Conservation (phyloP, 2,113 vertebrate genomes). For the Microcebus griseorufus region DNA sequence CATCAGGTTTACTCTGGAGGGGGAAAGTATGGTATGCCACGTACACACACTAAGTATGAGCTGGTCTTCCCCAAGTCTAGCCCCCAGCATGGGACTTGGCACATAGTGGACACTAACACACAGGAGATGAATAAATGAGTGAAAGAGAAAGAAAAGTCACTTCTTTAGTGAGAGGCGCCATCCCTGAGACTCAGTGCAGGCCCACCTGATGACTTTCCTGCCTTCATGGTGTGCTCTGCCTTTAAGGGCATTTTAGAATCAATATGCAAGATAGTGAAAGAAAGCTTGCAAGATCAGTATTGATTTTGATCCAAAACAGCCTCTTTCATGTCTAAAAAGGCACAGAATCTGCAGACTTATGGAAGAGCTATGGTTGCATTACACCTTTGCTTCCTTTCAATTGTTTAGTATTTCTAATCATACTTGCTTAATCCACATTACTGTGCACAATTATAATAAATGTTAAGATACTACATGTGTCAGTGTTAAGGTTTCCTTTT, state of each 20-base stretch:
- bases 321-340: neutral
- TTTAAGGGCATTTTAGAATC: neutral
- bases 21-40: neutral
- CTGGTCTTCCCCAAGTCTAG: neutral
- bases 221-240: neutral
- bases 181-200: neutral
- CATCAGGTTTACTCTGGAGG: neutral
- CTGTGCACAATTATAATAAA: slow-evolving; percentile 68
- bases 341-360: neutral
- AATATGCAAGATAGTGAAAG: neutral
- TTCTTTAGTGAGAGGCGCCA: neutral
- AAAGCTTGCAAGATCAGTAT: neutral
- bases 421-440: slow-evolving; percentile 49
- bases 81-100: neutral
- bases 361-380: slow-evolving; percentile 12
- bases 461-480: slow-evolving; percentile 33
- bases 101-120: neutral
- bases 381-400: slow-evolving; percentile 43
- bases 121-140: neutral
- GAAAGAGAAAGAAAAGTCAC: neutral
- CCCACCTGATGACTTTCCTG: neutral
- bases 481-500: slow-evolving; percentile 40
- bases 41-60: neutral
- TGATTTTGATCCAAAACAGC: neutral
- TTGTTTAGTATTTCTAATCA: slow-evolving; percentile 53